Conservation (phyloP, 2,113 vertebrate genomes). For the Marcusenius ussheri region DNA sequence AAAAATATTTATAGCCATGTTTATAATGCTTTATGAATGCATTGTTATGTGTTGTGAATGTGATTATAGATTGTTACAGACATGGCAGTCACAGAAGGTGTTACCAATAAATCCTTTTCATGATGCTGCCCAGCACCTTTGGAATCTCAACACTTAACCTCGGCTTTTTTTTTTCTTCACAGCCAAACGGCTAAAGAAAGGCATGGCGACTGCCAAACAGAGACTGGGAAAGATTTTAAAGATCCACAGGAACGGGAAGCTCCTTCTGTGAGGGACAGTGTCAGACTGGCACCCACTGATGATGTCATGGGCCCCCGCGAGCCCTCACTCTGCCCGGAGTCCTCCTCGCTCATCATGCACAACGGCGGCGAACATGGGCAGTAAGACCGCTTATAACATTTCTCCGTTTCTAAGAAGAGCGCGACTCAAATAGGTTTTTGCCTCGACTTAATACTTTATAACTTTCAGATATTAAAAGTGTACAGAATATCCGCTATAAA, state of each 20-base stretch:
- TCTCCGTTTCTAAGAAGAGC: slow-evolving; percentile 66
- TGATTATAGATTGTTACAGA: neutral
- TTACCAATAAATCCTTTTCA: neutral
- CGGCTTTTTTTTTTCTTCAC: slow-evolving; percentile 21
- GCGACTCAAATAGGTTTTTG: slow-evolving; percentile 67
- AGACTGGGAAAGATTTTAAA: slow-evolving; percentile 99
- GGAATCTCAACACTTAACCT: neutral
- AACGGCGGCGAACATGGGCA: slow-evolving; percentile 52
- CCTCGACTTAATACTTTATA: slow-evolving; percentile 74
- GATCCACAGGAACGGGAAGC: slow-evolving; percentile 96
- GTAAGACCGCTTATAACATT: slow-evolving; percentile 50
- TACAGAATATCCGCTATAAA: slow-evolving; percentile 83
- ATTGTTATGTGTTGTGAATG: neutral
- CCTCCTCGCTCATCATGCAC: slow-evolving; percentile 48
- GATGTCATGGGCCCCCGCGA: slow-evolving; percentile 46
- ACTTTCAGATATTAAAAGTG: slow-evolving; percentile 84
- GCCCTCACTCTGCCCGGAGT: slow-evolving; percentile 36
- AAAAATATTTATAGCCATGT: neutral
- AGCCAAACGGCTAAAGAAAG: slow-evolving; percentile 98
- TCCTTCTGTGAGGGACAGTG: slow-evolving; percentile 78
- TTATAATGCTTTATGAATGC: neutral
- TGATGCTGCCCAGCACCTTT: neutral
- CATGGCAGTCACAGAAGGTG: neutral
- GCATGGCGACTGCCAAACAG: slow-evolving; percentile 98
- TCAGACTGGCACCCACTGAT: slow-evolving; percentile 56